Base-by-base conservation (phyloP, 2,797 vertebrate species). In the Psittacula derbiana region DNA sequence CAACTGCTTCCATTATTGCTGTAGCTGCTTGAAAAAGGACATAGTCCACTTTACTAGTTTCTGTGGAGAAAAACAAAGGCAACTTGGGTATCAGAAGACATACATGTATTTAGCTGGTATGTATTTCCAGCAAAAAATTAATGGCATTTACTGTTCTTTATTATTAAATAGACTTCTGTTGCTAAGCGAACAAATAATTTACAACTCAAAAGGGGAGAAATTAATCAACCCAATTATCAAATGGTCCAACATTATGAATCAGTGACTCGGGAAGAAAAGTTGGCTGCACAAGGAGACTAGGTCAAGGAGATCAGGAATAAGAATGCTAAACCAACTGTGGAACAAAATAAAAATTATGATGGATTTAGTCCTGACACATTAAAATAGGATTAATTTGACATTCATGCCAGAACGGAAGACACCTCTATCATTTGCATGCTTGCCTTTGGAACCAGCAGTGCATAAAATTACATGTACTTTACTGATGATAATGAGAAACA, bases 11-110 rank as follows among this genome's bases (percentile, higher is more conserved):
- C 99, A 99, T 99, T 97, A 99, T 98, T 40, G 99, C 99, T 10
- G 99, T 99, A 96, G 99, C 99, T 57, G 99, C 99, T 98, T 99
- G 99, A 96, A 99, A 99, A 97, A 99, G 98, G 96, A 99, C 99
- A 96, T 99, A 99, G 96, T 99, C 99, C 98, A 99, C 99, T 97
- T 99, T 99, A 98, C 99, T 99, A 92, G 99, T 99, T 98, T 99
- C 99, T 99, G 98, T 49, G 66, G 58, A 90, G 49, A 92, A 93
- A 96, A 97, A 85, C 9, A 84, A 92, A 94, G 52, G 27, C 33
- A 93, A 62, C 49, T 74, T 78, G 73, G 95, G 36, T n/a, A 88
- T 40, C 5, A 79, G 16, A 53, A 60, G n/a, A 76, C 24, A 49
- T 16, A 36, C 11, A 18, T 8, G 27, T 36, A 67, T 70, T 74